A percentile compares a stretch with the other conserved stretches of the same genome.
Conservation (phyloP, 2,888 invertebrate species). For the Tholera decimalis region DNA sequence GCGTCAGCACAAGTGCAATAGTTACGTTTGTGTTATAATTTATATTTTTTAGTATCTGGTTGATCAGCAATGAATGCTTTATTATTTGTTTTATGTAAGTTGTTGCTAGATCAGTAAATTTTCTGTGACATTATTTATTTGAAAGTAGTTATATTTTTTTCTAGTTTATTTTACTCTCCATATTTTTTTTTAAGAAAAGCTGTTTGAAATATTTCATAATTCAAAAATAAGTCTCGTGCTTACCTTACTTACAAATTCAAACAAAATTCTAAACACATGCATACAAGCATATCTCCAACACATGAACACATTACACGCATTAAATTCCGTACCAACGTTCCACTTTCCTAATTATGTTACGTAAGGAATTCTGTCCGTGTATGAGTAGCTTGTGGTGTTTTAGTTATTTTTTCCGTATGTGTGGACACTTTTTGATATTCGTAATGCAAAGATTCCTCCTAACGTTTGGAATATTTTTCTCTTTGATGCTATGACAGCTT, state of each 20-base stretch:
- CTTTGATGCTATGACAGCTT: conserved; percentile 45
- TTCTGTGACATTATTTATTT: too few relatives aligned
- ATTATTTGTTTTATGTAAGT: too few relatives aligned
- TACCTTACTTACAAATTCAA: background rate
- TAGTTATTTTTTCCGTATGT: conserved; percentile 59
- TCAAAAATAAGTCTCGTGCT: background rate
- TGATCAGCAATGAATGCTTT: too few relatives aligned
- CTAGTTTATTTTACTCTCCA: too few relatives aligned
- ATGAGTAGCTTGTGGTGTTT: conserved; percentile 58
- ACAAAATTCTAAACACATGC: conserved; percentile 6
- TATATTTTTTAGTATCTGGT: too few relatives aligned
- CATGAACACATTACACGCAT: conserved; percentile 26
- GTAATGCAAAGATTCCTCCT: conserved; percentile 58
- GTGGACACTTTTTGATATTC: conserved; percentile 58
- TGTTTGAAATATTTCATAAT: background rate
- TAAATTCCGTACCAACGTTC: conserved; percentile 19
- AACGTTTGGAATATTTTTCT: conserved; percentile 60
- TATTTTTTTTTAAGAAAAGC: too few relatives aligned
- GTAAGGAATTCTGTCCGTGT: conserved; percentile 58
- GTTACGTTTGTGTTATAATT: too few relatives aligned
- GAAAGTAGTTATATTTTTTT: too few relatives aligned
- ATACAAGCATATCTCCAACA: conserved; percentile 11
- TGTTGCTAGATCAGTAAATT: too few relatives aligned
- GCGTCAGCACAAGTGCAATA: too few relatives aligned
- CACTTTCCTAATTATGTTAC: conserved; percentile 51